Base-by-base conservation (phyloP, 2,797 vertebrate genomes). In the Helostoma temminkii region DNA sequence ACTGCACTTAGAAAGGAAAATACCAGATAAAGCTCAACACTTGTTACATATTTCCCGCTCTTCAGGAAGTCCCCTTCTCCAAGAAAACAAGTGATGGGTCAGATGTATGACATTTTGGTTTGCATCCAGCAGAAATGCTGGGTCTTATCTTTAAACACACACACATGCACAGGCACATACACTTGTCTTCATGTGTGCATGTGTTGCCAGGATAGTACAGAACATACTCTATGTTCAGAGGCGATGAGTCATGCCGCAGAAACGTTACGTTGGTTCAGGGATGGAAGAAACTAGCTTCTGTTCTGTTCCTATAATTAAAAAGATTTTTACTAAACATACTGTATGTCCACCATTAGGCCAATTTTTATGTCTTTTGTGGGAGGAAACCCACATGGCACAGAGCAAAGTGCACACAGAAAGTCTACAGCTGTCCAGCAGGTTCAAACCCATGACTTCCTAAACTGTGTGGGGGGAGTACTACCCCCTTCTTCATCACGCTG, bases 221-320 rank as follows among this genome's bases (percentile, higher is more conserved):
- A 32, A 76, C 81, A 78, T 15, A 3, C 60, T 58, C 79, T 62
- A 61, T 43, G 67, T 72, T 71, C 28, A 60, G 41, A 9, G 36
- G 54, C 0, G 0, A 22, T 84, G 84, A 88, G 55, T 82, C 81
- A 85, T 5, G 21, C 30, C 28, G 57, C 34, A 61, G 47, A 75
- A 56, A 74, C 47, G 15, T 45, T 49, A 24, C 63, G 55, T 75
- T 41, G 66, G 64, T 34, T 60, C 21, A 22, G 26, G 2, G 8
- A 18, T 53, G 59, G 60, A 34, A 59, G 22, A 15, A 25, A 53
- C 54, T 47, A 42, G 15, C 36, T 37, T 39, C 19, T 1, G 16
- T 47, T 12, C 34, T 28, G 15, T 41, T 66, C 18, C 12, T 52
- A 12, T 50, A 43, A 41, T 14, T 65, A 9, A 71, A 12, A 2